Evolutionary conservation across 2,113 vertebrate species (phyloP), one percentile per base, ranked within the genome.

Genomic region (Cottus gobio): DNA sequence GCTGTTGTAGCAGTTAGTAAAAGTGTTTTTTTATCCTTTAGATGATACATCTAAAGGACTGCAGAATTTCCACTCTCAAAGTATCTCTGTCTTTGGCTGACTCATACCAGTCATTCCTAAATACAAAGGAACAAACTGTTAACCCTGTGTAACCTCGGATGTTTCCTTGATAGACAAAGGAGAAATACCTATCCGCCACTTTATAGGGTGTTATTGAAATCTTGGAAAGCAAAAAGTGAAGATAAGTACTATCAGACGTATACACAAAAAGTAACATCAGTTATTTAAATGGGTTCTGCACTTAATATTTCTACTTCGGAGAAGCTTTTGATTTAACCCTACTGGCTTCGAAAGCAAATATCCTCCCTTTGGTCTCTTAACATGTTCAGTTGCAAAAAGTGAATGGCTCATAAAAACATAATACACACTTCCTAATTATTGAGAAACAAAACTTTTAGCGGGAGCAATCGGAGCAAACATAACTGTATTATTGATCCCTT

Each of bases 71-170:
- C 56, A 64, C 71, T 81, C 57, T 84, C 56, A 48, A 60, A 78
- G 69, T 84, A 84, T 85, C 75, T 86, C 70, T 39, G 60, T 85
- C 84, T 85, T 88, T 85, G 65, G 34, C 75, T 86, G 75, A 85
- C 75, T 91, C 90, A 93, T 91, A 90, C 84, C 86, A 91, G 39
- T 87, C 89, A 92, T 92, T 89, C 84, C 89, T 87, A 82, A 81
- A 90, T 83, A 87, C 82, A 90, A 90, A 80, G 61, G 71, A 83
- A 85, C 68, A 89, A 85, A 83, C 69, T 74, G 77, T 91, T 90
- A 87, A 93, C 85, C 85, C 77, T 76, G 75, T 50, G 61, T 57
- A 88, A 89, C 84, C 83, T 79, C 76, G 56, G 64, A 80, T 84
- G 85, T 58, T 64, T 87, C 77, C 61, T 46, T 68, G 36, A 77